Base-by-base conservation (phyloP, 2,797 vertebrate genomes). In the Sebastes steindachneri region DNA sequence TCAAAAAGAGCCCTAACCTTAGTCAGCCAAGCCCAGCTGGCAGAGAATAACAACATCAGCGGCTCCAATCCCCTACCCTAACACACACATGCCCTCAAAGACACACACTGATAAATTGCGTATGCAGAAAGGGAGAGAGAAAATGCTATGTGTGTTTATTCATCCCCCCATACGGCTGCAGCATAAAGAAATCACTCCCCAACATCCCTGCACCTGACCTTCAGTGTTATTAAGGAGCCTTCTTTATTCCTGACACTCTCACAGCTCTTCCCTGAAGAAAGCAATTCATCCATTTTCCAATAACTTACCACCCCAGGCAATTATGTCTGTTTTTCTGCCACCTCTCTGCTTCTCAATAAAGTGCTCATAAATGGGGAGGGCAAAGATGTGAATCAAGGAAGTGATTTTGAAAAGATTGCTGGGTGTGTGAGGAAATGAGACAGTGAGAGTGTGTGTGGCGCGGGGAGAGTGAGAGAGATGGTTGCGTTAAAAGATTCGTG, bases 201-300 rank as follows among this genome's bases (percentile, higher is more conserved):
- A 67, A 80, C 85, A 93, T 84, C 81, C 58, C 86, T 68, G 76
- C 81, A 89, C 88, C 88, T 94, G 92, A 94, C 94, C 92, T 92
- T 94, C 90, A 91, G 72, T 71, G 68, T 91, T 94, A 93, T 94
- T 94, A 94, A 91, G 87, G 83, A 88, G 86, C 68, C 84, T 88
- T 82, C 88, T 94, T 89, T 89, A 90, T 92, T 89, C 89, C 82
- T 92, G 88, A 93, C 87, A 89, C 84, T 82, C 77, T 83, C 86
- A 65, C 82, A 70, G 88, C 85, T 86, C 86, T 87, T 89, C 83
- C 84, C 83, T 58, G 68, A 93, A 94, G 86, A 92, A 92, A 91
- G 90, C 91, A 92, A 94, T 94, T 93, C 91, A 94, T 94, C 92
- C 90, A 92, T 93, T 94, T 94, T 94, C 93, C 94, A 95, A 95